These are phyloP conservation scores for Epinephelus lanceolatus DNA, from an alignment of 2,113 vertebrate genomes.

Conservation along the genomic window DNA sequence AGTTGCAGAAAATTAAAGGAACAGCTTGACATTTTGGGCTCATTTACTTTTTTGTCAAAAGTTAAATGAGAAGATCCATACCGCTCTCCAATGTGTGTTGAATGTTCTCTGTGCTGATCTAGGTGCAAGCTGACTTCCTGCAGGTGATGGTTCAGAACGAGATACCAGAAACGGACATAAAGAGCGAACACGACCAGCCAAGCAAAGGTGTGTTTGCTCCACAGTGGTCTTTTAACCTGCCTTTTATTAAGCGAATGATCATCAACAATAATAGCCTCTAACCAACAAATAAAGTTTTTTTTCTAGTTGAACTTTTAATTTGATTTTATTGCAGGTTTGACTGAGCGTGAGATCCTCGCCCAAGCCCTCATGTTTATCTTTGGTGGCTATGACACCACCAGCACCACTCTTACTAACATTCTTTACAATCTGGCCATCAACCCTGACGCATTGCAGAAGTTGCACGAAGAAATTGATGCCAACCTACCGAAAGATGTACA, in stretches of 20 bases:
- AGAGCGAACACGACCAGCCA: slow-evolving; percentile 59
- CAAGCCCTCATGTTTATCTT: slow-evolving; percentile 77
- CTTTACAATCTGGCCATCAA: slow-evolving; percentile 72
- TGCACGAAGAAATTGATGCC: slow-evolving; percentile 72
- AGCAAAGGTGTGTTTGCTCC: slow-evolving; percentile 63
- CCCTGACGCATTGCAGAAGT: slow-evolving; percentile 58
- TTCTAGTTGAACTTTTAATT: too few relatives aligned
- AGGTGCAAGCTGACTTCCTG: slow-evolving; percentile 88
- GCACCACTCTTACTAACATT: slow-evolving; percentile 37
- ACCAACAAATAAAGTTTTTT: background rate
- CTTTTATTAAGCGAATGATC: too few relatives aligned
- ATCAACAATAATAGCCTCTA: too few relatives aligned
- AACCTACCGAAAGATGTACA: slow-evolving; percentile 61
- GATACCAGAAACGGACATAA: slow-evolving; percentile 48
- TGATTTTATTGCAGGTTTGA: slow-evolving; percentile 63
- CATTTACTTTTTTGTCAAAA: too few relatives aligned
- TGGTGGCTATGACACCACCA: slow-evolving; percentile 76
- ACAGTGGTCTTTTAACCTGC: too few relatives aligned
- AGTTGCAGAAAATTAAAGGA: too few relatives aligned
- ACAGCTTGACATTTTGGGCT: too few relatives aligned
- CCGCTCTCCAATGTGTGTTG: too few relatives aligned
- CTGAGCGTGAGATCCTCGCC: slow-evolving; percentile 77
- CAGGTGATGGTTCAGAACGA: slow-evolving; percentile 89
- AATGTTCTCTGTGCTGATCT: slow-evolving; percentile 35
- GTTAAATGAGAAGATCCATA: too few relatives aligned